Evolutionary conservation across 2,113 vertebrate species (phyloP).

Genomic region (Scatophagus argus): DNA sequence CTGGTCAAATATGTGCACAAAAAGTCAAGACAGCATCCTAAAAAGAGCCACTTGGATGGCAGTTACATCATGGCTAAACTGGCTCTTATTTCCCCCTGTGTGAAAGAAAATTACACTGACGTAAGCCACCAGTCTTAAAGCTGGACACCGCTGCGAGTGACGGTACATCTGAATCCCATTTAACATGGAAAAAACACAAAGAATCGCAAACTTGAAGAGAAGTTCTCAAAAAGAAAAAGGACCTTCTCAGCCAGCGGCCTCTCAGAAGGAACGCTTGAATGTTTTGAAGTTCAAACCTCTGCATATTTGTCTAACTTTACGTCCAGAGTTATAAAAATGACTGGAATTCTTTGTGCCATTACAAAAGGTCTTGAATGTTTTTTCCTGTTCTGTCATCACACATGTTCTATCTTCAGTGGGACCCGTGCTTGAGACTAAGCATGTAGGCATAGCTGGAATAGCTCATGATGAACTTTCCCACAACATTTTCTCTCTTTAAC

Average conservation of each 20-base stretch:
- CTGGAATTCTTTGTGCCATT: slow-evolving; percentile 78
- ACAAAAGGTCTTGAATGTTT: slow-evolving; percentile 82
- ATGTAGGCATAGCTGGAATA: slow-evolving; percentile 82
- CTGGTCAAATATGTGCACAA: not conserved
- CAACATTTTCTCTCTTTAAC: slow-evolving; percentile 72
- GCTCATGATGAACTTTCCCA: slow-evolving; percentile 85
- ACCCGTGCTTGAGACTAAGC: slow-evolving; percentile 64
- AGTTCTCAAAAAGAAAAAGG: slow-evolving; percentile 33
- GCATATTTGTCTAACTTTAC: slow-evolving; percentile 77
- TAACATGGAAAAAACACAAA: slow-evolving; percentile 45
- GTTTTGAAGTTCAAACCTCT: slow-evolving; percentile 73
- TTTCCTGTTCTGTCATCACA: slow-evolving; percentile 80
- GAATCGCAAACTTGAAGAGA: slow-evolving; percentile 44
- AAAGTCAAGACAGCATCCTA: slow-evolving; percentile 7
- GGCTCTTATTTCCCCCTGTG: slow-evolving; percentile 22
- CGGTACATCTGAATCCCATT: slow-evolving; percentile 43
- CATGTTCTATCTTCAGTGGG: slow-evolving; percentile 75
- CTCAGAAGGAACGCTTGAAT: slow-evolving; percentile 38
- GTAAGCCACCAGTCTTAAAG: not conserved
- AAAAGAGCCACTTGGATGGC: not conserved
- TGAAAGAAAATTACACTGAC: slow-evolving; percentile 26
- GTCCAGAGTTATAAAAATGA: slow-evolving; percentile 77
- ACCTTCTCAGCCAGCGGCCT: slow-evolving; percentile 42
- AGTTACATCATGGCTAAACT: slow-evolving; percentile 10
- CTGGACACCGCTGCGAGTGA: slow-evolving; percentile 13